Evolutionary conservation across 2,888 invertebrate genomes (phyloP), one percentile per base, ranked within the genome.

Genomic region (Therioaphis trifolii): DNA sequence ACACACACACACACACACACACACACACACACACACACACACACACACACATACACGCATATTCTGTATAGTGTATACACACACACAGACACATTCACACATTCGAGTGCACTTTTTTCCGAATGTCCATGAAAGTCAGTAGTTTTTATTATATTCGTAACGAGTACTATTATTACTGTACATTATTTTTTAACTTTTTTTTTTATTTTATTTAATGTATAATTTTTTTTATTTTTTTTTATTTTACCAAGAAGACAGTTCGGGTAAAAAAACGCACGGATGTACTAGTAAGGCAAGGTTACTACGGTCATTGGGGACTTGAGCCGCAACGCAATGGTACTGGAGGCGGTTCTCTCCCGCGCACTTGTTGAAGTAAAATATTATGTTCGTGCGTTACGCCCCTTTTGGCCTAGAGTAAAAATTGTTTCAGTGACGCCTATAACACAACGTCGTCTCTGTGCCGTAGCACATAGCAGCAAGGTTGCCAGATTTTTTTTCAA

Each of bases 341-440:
- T 82, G 82, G 82, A 82, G 82, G 82, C 82, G 82, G 82, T 82
- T 82, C 82, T 82, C 74, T 82, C 82, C 82, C 82, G 82, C 82
- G 82, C 82, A 74, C 82, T 74, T 74, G 82, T 63, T 74, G 82
- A 82, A 82, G 82, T 82, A 82, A 82, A 82, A 82, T 82, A 82
- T 82, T 82, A 82, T 74, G 72, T 74, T 82, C 82, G 82, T 82
- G 82, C 72, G 82, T 82, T 82, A 82, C 82, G 82, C 82, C 82
- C 82, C 82, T 58, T 82, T 82, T 82, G 82, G 82, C 82, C 82
- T 74, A 82, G 82, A 82, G 82, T 49, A 82, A 82, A 82, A 82
- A 82, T 82, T 74, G 82, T 82, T 82, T 82, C 74, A 74, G 82
- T 58, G 72, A 82, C 80, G 82, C 82, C 58, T 82, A 82, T 82